Conservation (phyloP, 2,797 vertebrate genomes). For the Malurus leucopterus region DNA sequence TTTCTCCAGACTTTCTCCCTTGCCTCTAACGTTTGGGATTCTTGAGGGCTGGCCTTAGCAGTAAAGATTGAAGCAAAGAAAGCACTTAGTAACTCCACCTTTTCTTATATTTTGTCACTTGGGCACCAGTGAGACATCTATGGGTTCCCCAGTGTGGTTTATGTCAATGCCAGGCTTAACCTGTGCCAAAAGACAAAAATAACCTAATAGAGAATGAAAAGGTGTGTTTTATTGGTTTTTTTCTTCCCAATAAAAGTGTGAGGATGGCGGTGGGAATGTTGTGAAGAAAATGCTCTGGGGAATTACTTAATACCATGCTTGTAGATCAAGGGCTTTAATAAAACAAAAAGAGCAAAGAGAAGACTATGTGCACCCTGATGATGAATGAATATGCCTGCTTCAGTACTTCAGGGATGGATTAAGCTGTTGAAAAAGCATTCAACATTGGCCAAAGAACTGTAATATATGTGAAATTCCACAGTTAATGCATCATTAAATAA, state of each 20-base stretch:
- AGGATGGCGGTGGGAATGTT: not conserved
- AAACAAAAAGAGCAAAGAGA: constrained; percentile 48
- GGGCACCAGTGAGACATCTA: not conserved
- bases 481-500: constrained; percentile 73
- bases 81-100: not conserved
- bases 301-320: constrained; percentile 15
- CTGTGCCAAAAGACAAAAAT: not conserved
- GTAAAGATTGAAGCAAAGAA: not conserved
- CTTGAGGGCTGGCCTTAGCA: not conserved
- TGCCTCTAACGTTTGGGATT: not conserved
- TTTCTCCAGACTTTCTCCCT: not conserved
- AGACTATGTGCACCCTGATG: constrained; percentile 17
- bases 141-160: not conserved
- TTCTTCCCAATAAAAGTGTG: not conserved
- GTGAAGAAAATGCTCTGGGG: not conserved
- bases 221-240: not conserved
- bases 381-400: constrained; percentile 57
- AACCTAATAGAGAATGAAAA: not conserved
- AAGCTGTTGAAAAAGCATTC: constrained; percentile 65
- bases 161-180: not conserved
- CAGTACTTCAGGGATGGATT: constrained; percentile 61
- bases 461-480: constrained; percentile 63
- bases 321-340: constrained; percentile 51
- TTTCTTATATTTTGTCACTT: not conserved
- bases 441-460: constrained; percentile 55